Conservation (phyloP, 1,140 invertebrate species). For the Euwallacea similis region DNA sequence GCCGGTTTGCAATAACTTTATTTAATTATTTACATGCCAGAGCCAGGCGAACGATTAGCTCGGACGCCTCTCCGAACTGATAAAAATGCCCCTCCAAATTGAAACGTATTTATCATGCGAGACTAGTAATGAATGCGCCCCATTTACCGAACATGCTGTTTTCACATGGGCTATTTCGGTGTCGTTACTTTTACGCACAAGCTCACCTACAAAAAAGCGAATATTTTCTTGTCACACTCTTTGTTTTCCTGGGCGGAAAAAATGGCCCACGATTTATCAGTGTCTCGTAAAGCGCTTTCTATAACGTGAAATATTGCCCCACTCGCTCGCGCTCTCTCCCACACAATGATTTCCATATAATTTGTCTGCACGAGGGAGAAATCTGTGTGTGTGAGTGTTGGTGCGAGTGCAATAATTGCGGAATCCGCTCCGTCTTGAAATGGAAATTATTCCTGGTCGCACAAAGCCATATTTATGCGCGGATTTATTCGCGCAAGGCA, state of each 20-base stretch:
- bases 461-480: slow-evolving; percentile 14
- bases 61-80: background rate
- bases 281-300: slow-evolving; percentile 26
- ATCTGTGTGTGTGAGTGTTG: background rate
- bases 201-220: slow-evolving; percentile 26
- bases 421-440: background rate
- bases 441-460: slow-evolving; percentile 2
- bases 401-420: background rate
- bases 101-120: slow-evolving; percentile 3
- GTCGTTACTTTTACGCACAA: slow-evolving; percentile 31
- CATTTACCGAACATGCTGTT: slow-evolving; percentile 23
- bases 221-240: slow-evolving; percentile 26
- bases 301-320: slow-evolving; percentile 23
- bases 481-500: slow-evolving; percentile 1
- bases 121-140: slow-evolving; percentile 7
- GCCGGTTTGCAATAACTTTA: background rate
- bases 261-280: slow-evolving; percentile 18
- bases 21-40: too few relatives aligned
- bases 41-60: background rate
- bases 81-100: background rate
- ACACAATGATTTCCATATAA: slow-evolving; percentile 7
- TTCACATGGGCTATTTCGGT: slow-evolving; percentile 18
- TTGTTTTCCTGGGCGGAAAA: slow-evolving; percentile 20
- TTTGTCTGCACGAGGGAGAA: background rate
- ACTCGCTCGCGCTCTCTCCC: slow-evolving; percentile 1